Conservation (phyloP, 2,797 vertebrate species). For the Anabas testudineus region DNA sequence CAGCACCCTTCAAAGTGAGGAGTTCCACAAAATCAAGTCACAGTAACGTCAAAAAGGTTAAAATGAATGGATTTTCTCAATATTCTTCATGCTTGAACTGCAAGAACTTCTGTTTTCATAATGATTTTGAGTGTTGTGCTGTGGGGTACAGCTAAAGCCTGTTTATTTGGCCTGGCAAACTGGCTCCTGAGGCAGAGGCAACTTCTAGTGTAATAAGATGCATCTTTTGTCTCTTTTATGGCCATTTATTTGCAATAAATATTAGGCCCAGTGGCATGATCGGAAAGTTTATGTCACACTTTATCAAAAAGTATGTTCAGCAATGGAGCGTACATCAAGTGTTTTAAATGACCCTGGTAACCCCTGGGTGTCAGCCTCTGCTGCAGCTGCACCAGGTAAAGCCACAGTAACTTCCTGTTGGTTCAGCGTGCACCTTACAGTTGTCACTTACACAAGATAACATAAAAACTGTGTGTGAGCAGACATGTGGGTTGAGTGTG, state of each 20-base stretch:
- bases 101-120: neutral
- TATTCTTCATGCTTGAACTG: neutral
- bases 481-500: neutral
- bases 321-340: neutral
- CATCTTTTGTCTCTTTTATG: neutral
- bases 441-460: neutral
- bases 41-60: neutral
- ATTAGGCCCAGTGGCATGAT: neutral
- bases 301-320: neutral
- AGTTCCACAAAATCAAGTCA: neutral
- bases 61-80: neutral
- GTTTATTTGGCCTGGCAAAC: neutral
- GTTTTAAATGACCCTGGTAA: too few species aligned
- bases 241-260: neutral
- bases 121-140: neutral
- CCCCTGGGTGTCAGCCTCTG: too few species aligned
- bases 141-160: neutral
- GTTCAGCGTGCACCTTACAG: neutral
- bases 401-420: neutral
- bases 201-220: neutral
- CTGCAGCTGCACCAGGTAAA: too few species aligned
- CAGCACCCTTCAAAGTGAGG: slow-evolving; percentile 4
- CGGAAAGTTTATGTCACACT: neutral
- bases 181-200: neutral
- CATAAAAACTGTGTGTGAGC: neutral